Evolutionary conservation across 2,888 invertebrate genomes (phyloP), one percentile per base, ranked within the genome.

Genomic region (Syrphus vitripennis): DNA sequence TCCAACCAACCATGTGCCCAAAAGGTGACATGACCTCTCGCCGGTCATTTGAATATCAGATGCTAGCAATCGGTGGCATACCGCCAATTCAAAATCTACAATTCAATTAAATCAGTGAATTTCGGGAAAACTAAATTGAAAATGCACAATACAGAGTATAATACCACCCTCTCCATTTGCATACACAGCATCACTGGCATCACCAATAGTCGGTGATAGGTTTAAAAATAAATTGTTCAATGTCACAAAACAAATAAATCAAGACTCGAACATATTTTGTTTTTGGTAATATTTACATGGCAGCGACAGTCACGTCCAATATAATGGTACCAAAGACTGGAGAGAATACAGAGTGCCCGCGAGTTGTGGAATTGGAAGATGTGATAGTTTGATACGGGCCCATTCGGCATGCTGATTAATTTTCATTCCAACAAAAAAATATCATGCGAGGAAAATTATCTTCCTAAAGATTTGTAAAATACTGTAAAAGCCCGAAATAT

Each of bases 261-360:
- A 80, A 61, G 59, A 80, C 59, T n/a, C 34, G 59, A 21, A 50
- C 50, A 31, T 57, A 40, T 45, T 16, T 19, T 55, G 29, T 12
- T 16, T 53, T 31, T 69, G 21, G 9, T 31, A 71, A 45, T 78
- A 63, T 63, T 71, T 59, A 31, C 61, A 69, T 69, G 53, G 34
- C 57, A 71, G 29, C 19, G 55, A 50, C 61, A 72, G 84, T 77
- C 84, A 77, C 81, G 84, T 86, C 14, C 63, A 40, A 57, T 72
- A 55, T n/a, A n/a, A n/a, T 80, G 63, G 77, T 81, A 77, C 80
- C 71, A 67, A 34, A 34, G 69, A 61, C 69, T 50, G 7, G 16
- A 19, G 24, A 31, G 14, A 65, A 42, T 55, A 50, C 72, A 71
- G 21, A 37, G 29, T 40, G 26, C 37, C 16, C 12, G 10, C 2